Percentiles rank a stretch among this genome's conserved stretches.
Evolutionary conservation across 2,113 vertebrate genomes (phyloP).

Genomic region (Microcebus tavaratra): DNA sequence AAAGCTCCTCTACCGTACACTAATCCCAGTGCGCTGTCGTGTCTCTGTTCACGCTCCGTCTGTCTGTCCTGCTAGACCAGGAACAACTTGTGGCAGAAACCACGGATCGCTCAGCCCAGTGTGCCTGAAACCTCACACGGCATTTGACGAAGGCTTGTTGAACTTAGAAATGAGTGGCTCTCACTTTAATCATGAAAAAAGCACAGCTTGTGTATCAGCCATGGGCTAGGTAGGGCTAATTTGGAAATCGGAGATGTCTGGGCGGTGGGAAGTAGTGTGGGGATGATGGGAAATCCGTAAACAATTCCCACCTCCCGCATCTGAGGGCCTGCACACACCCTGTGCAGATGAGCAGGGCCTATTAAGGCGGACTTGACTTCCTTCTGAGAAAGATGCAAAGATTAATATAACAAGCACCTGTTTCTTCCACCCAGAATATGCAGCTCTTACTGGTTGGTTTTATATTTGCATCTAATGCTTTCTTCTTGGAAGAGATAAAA

Average conservation of each 20-base stretch:
- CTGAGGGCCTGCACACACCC: background rate
- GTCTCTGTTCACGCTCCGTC: background rate
- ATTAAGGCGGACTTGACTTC: background rate
- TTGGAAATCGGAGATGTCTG: background rate
- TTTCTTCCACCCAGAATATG: background rate
- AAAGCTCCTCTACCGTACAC: background rate
- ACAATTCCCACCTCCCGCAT: fast-evolving
- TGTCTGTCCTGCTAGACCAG: background rate
- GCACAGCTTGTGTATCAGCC: background rate
- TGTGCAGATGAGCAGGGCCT: background rate
- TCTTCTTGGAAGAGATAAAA: background rate
- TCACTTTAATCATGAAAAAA: background rate
- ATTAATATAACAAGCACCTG: background rate
- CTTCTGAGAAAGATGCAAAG: background rate
- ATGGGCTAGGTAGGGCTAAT: background rate
- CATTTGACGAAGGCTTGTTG: background rate
- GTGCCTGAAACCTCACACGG: background rate
- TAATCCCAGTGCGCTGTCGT: background rate
- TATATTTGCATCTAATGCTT: background rate
- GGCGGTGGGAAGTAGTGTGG: background rate
- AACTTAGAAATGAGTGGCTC: background rate
- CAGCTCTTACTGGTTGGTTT: background rate
- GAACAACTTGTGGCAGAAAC: background rate
- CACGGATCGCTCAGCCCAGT: background rate
- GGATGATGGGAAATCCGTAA: background rate